phyloP scores from a whole-genome alignment of 2,888 invertebrate genomes.

The Synergus umbraculus region DNA sequence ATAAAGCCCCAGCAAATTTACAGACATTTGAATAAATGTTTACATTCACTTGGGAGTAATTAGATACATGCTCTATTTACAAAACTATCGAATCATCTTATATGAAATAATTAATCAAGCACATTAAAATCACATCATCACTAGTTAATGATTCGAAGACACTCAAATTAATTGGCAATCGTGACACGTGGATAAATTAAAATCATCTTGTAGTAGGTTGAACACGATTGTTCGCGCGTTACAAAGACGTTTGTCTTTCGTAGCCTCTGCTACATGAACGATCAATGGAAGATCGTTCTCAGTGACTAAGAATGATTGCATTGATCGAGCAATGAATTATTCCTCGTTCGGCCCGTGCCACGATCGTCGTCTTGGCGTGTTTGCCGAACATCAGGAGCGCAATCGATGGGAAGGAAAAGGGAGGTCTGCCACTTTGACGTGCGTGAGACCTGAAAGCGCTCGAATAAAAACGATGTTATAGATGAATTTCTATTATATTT shows the following conservation, averaged over 20 bases:
- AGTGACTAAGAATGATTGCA: slow-evolving; percentile 24
- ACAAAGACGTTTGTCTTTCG: slow-evolving; percentile 4
- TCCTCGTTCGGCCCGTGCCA: slow-evolving; percentile 36
- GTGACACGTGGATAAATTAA: neutral
- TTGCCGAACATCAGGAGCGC: slow-evolving; percentile 53
- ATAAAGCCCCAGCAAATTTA: too few species aligned
- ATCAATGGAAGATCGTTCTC: slow-evolving; percentile 23
- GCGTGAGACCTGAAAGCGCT: slow-evolving; percentile 39
- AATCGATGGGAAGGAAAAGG: slow-evolving; percentile 56
- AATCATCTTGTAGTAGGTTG: neutral
- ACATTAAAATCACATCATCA: too few species aligned
- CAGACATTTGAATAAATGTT: too few species aligned
- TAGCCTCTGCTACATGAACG: neutral
- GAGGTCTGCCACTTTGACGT: slow-evolving; percentile 47
- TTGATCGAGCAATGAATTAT: slow-evolving; percentile 31
- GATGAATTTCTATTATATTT: slow-evolving; percentile 71
- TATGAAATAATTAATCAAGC: too few species aligned
- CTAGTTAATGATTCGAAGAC: too few species aligned
- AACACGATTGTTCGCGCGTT: slow-evolving; percentile 7
- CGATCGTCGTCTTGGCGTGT: slow-evolving; percentile 55
- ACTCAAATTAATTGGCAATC: too few species aligned
- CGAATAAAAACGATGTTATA: slow-evolving; percentile 31
- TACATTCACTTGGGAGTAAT: too few species aligned
- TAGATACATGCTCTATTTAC: too few species aligned
- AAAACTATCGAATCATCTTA: too few species aligned